Evolutionary conservation across 1,140 invertebrate species (phyloP).

Genomic region (Leptinotarsa defecta): DNA sequence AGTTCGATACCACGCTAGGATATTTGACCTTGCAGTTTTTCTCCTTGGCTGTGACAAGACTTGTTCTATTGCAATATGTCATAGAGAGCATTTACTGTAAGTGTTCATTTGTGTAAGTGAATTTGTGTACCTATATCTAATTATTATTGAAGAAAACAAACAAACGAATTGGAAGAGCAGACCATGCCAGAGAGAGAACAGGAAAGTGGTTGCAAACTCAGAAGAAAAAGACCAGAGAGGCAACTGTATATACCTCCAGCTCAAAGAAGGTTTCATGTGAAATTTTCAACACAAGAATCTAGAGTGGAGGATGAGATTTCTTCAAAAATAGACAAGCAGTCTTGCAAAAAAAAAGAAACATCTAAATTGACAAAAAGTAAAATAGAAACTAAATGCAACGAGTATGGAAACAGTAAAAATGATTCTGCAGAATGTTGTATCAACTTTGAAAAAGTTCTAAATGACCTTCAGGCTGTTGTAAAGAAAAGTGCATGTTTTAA

Average conservation of each 20-base stretch:
- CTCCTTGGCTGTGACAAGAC: conserved; percentile 36
- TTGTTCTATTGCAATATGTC: conserved; percentile 45
- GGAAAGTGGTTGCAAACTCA: conserved; percentile 33
- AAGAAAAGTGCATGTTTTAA: neutral
- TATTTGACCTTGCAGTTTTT: conserved; percentile 48
- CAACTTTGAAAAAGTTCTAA: neutral
- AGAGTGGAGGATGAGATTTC: conserved; percentile 11
- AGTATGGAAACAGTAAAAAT: neutral
- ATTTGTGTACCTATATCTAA: neutral
- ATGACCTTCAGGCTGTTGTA: too few species aligned
- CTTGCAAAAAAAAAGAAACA: conserved; percentile 12
- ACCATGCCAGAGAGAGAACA: conserved; percentile 27
- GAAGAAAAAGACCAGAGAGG: conserved; percentile 43
- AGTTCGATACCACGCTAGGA: conserved; percentile 47
- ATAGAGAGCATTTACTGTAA: conserved; percentile 43
- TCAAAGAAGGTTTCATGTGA: conserved; percentile 40
- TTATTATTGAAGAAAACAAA: conserved; percentile 29
- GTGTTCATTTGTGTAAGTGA: conserved; percentile 13
- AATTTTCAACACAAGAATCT: conserved; percentile 15
- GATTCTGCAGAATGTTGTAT: neutral
- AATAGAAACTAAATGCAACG: neutral
- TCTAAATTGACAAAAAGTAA: neutral
- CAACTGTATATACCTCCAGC: conserved; percentile 50
- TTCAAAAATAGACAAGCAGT: neutral
- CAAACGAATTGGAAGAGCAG: conserved; percentile 19